These are phyloP conservation scores for Cheilosia soror DNA, from an alignment of 2,888 invertebrate genomes.

Conservation along the genomic window DNA sequence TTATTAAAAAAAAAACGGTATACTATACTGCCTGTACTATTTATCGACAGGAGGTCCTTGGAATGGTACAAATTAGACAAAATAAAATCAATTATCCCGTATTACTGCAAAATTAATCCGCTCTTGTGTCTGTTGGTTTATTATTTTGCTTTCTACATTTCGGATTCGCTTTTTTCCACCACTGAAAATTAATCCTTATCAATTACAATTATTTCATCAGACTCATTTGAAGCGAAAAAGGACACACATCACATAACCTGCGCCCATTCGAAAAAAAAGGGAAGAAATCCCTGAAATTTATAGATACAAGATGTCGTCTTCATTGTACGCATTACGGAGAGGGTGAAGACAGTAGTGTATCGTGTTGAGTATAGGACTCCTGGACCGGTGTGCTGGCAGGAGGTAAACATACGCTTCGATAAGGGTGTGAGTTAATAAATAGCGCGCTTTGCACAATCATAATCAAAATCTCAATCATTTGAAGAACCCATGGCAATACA, in stretches of 20 bases:
- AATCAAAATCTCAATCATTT: slow-evolving; percentile 71
- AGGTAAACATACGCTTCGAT: slow-evolving; percentile 31
- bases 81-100: slow-evolving; percentile 69
- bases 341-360: slow-evolving; percentile 27
- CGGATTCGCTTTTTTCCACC: slow-evolving; percentile 1
- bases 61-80: slow-evolving; percentile 17
- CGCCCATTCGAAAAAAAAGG: slow-evolving; percentile 14
- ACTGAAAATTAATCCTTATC: slow-evolving; percentile 79
- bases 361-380: slow-evolving; percentile 22
- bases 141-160: slow-evolving; percentile 56
- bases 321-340: background rate
- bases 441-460: slow-evolving; percentile 65
- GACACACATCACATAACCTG: slow-evolving; percentile 41
- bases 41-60: slow-evolving; percentile 11
- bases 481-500: slow-evolving; percentile 45
- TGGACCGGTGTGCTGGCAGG: slow-evolving; percentile 35
- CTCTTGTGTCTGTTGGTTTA: slow-evolving; percentile 67
- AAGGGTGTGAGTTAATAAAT: slow-evolving; percentile 72
- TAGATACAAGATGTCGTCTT: slow-evolving; percentile 7
- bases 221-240: slow-evolving; percentile 69
- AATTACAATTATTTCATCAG: slow-evolving; percentile 78
- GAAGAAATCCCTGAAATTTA: slow-evolving; percentile 27
- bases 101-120: slow-evolving; percentile 64
- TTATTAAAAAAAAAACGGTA: no score
- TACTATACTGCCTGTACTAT: background rate